Base-by-base conservation (phyloP, 2,113 vertebrate genomes). In the Synchiropus splendidus region DNA sequence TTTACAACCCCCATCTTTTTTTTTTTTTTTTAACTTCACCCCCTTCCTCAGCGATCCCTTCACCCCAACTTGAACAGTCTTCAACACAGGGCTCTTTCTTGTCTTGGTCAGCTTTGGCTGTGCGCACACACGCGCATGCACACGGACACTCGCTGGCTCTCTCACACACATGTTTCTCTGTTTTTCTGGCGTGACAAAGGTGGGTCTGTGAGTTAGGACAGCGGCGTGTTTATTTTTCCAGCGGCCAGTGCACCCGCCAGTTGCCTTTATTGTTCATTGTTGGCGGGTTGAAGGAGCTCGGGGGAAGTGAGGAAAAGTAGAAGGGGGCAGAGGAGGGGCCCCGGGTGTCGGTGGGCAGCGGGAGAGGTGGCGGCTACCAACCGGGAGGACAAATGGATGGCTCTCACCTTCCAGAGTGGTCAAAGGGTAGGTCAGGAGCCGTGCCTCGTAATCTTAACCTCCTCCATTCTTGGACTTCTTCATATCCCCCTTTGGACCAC, bases 261-360 rank as follows among this genome's bases (percentile, higher is more conserved):
- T 89, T 86, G 82, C 87, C 81, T 85, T 90, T 87, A 91, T 88
- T 89, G 76, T 84, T 85, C 86, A 90, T 94, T 94, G 91, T 94
- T 89, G 83, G 62, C 70, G 84, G 77, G 84, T 82, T 78, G 80
- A 79, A 45, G 57, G 65, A 63, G 57, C 33, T 47, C 12, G 50
- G 50, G 47, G 52, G 65, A 42, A 51, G 63, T 48, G 18, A 33
- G 37, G 49, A 54, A 42, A 30, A 18, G 11, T 33, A 2, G 36
- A 12, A 31, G 2, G 10, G 45, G 43, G 68, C 74, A 75, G 75
- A 72, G 35, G 70, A 65, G 46, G 5, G 36, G 36, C 49, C 1
- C 1, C 12, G 45, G 75, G 58, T 67, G 67, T 61, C 53, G 13
- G 15, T 10, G 16, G 18, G 16, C 13, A 33, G 32, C 36, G 16